These are phyloP conservation scores for Petrophora chlorosata DNA, from an alignment of 2,888 invertebrate species.

Conservation along the genomic window DNA sequence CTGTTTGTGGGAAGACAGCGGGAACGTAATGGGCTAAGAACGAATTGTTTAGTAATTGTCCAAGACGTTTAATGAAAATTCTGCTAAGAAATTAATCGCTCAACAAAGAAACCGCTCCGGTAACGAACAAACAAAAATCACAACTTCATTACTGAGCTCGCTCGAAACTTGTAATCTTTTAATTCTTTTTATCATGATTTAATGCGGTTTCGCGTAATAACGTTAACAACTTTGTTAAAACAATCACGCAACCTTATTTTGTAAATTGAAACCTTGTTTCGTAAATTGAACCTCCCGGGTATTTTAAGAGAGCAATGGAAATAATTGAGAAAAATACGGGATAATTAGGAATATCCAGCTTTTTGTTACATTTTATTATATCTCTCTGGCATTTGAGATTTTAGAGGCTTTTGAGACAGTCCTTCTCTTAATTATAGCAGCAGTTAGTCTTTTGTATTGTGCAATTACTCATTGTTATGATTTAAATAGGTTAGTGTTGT, in stretches of 20 bases:
- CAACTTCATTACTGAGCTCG: conserved; percentile 58
- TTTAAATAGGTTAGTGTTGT: too few relatives aligned
- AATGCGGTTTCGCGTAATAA: conserved; percentile 46
- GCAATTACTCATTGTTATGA: too few relatives aligned
- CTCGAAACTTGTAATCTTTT: conserved; percentile 58
- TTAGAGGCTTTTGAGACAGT: too few relatives aligned
- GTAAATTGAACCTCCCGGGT: conserved; percentile 18
- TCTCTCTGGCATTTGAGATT: too few relatives aligned
- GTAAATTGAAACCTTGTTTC: conserved; percentile 18
- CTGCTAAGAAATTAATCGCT: conserved; percentile 28
- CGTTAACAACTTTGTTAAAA: conserved; percentile 44
- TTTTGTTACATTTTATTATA: neutral
- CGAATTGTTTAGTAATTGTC: too few relatives aligned
- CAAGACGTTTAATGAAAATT: conserved; percentile 1
- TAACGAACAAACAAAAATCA: conserved; percentile 62
- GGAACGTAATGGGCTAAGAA: too few relatives aligned
- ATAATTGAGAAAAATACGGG: conserved; percentile 10
- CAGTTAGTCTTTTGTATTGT: too few relatives aligned
- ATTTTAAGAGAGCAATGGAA: neutral
- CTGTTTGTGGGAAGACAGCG: too few relatives aligned
- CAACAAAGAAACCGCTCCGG: conserved; percentile 35
- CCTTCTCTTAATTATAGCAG: too few relatives aligned
- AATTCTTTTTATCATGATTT: conserved; percentile 66
- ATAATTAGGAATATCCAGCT: neutral
- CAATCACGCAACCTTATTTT: conserved; percentile 30